A percentile compares a stretch with the other conserved stretches of the same genome.
phyloP scores from a whole-genome alignment of 2,113 vertebrate species.

The Hypocryptadius cinnamomeus region DNA sequence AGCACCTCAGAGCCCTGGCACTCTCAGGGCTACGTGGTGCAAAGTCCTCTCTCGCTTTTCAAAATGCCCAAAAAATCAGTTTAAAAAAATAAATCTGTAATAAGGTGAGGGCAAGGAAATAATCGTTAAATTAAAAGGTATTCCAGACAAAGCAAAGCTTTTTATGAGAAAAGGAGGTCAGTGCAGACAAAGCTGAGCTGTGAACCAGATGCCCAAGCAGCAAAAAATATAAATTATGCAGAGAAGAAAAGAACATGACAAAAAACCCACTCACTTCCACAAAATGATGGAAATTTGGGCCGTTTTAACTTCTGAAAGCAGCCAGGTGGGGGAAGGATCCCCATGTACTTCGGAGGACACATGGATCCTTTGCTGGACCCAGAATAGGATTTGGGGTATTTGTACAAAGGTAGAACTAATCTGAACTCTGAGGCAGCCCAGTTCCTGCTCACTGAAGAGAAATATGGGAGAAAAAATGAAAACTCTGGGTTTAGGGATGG shows the following conservation, averaged over 20 bases:
- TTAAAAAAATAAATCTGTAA: background rate
- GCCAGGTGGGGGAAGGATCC: background rate
- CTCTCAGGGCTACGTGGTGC: fast-evolving
- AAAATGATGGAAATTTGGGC: background rate
- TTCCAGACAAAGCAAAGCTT: background rate
- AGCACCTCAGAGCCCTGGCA: background rate
- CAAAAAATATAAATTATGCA: background rate
- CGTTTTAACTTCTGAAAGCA: background rate
- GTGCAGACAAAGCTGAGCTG: background rate
- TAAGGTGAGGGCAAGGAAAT: fast-evolving
- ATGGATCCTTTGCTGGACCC: background rate
- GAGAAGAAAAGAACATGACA: background rate
- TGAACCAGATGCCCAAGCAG: background rate
- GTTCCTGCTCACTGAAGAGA: background rate
- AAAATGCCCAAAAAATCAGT: background rate
- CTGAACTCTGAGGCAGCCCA: background rate
- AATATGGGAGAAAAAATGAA: fast-evolving
- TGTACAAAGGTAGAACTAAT: slow-evolving; percentile 6
- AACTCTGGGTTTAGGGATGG: background rate
- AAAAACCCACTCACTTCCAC: slow-evolving; percentile 4
- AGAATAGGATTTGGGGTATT: background rate
- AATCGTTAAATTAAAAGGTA: fast-evolving
- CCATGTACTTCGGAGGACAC: background rate
- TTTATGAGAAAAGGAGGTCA: background rate
- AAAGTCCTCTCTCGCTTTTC: background rate